These are phyloP conservation scores for Lateolabrax maculatus DNA, from an alignment of 2,797 vertebrate genomes.

Conservation along the genomic window DNA sequence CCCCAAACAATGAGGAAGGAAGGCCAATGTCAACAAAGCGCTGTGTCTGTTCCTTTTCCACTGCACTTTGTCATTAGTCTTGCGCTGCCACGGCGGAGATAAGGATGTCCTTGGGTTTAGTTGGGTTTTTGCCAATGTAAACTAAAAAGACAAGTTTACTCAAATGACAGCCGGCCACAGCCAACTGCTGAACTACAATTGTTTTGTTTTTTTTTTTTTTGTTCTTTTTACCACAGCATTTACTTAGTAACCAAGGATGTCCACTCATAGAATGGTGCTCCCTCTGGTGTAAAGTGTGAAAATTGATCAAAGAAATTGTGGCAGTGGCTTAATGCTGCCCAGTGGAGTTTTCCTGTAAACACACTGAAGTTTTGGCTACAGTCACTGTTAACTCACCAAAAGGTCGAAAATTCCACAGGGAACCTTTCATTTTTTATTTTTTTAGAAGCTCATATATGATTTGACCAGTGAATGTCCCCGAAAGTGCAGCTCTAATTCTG, in stretches of 20 bases:
- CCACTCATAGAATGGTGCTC: conserved; percentile 15
- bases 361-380: not conserved
- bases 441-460: not conserved
- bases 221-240: too few species aligned
- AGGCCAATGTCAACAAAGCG: not conserved
- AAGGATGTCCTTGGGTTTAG: not conserved
- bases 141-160: not conserved
- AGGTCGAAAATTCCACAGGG: not conserved
- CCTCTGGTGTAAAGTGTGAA: conserved; percentile 38
- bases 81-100: not conserved
- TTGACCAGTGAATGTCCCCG: not conserved
- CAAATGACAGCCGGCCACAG: not conserved
- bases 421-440: not conserved
- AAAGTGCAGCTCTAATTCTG: not conserved
- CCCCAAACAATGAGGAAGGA: conserved; percentile 17
- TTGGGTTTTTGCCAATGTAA: not conserved
- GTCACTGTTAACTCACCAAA: not conserved
- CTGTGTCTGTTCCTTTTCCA: conserved; percentile 27
- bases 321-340: too few species aligned
- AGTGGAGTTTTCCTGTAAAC: not conserved
- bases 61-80: conserved; percentile 19
- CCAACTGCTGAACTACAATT: not conserved
- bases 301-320: not conserved
- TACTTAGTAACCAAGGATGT: not conserved
- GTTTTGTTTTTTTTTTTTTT: too few species aligned